Evolutionary conservation across 2,113 vertebrate genomes (phyloP).

Genomic region (Panthera leo): DNA sequence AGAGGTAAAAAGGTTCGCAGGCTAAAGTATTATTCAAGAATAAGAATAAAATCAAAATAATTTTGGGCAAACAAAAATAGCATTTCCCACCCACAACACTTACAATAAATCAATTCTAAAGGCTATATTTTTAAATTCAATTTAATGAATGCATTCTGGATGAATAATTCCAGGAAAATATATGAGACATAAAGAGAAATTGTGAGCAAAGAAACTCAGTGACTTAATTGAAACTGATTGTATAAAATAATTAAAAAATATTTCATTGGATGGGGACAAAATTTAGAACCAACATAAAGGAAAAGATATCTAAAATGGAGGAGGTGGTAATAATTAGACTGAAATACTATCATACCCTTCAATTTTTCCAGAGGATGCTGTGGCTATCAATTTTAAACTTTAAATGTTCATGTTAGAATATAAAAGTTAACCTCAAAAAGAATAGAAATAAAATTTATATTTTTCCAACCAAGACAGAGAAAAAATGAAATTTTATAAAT

Average conservation of each 20-base stretch:
- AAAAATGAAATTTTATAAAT: neutral
- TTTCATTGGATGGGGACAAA: neutral
- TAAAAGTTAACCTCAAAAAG: neutral
- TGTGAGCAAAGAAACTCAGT: neutral
- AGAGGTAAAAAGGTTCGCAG: neutral
- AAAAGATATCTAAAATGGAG: neutral
- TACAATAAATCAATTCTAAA: neutral
- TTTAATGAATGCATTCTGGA: neutral
- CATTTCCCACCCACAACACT: neutral
- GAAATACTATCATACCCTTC: neutral
- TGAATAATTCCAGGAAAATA: neutral
- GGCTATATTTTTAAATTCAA: neutral
- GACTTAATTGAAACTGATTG: neutral
- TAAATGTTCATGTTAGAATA: neutral
- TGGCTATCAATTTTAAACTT: neutral
- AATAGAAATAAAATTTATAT: neutral
- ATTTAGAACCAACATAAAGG: neutral
- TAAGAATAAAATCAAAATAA: neutral
- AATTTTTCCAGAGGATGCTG: neutral
- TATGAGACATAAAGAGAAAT: neutral
- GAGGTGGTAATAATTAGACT: neutral
- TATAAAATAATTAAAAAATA: neutral
- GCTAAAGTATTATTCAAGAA: neutral
- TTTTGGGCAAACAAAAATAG: neutral
- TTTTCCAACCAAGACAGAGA: neutral